Percentiles rank a stretch among this genome's conserved stretches.
These are phyloP conservation scores for Gasterosteus aculeatus DNA, from an alignment of 2,113 vertebrate species.

Conservation along the genomic window DNA sequence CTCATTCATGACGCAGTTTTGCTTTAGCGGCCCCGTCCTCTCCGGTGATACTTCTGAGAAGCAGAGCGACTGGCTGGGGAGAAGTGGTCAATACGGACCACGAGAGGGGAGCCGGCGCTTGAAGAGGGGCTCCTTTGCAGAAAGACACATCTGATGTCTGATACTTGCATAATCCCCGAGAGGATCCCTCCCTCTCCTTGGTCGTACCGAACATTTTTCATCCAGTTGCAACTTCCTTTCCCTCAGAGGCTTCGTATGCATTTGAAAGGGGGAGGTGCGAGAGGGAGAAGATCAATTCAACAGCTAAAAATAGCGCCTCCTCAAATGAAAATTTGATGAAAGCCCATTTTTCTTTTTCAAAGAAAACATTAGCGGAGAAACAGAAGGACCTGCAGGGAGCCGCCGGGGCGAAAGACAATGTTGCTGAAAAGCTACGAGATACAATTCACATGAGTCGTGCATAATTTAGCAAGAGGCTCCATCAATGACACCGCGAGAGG, in stretches of 20 bases:
- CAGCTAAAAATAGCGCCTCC: constrained; percentile 65
- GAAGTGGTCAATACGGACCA: constrained; percentile 50
- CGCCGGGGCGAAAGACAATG: not conserved
- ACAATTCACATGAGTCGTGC: constrained; percentile 43
- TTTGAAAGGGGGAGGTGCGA: constrained; percentile 29
- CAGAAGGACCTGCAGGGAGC: constrained; percentile 20
- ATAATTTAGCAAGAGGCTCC: constrained; percentile 59
- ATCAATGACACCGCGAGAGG: constrained; percentile 32
- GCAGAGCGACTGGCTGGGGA: constrained; percentile 21
- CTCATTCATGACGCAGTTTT: constrained; percentile 8
- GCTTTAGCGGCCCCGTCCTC: not conserved
- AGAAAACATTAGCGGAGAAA: constrained; percentile 50
- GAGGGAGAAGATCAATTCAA: constrained; percentile 54
- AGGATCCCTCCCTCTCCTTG: constrained; percentile 5
- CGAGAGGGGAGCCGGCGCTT: constrained; percentile 23
- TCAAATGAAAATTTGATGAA: constrained; percentile 63
- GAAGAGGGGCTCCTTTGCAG: constrained; percentile 26
- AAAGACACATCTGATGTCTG: constrained; percentile 55
- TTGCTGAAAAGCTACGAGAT: constrained; percentile 52
- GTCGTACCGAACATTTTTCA: constrained; percentile 23
- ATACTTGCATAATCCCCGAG: constrained; percentile 41
- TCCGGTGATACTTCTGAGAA: constrained; percentile 12
- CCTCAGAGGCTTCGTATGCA: constrained; percentile 32
- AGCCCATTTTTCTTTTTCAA: constrained; percentile 24
- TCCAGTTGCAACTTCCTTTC: constrained; percentile 31